Percentiles rank a stretch among this genome's conserved stretches.
These are phyloP conservation scores for Okapia johnstoni DNA, from an alignment of 2,113 vertebrate species.

Conservation along the genomic window DNA sequence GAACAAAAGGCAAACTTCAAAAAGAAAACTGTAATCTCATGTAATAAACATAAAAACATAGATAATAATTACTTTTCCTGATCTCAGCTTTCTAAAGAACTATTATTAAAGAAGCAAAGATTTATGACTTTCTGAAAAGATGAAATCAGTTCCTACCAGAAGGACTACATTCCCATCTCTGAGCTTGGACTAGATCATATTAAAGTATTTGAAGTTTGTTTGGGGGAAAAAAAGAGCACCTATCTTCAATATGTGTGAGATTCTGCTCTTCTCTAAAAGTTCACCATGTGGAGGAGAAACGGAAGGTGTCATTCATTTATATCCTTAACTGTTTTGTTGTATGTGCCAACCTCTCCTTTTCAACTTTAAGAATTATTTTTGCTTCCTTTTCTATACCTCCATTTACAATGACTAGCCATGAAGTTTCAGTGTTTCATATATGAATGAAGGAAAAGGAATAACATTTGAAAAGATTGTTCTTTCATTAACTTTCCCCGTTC, in stretches of 20 bases:
- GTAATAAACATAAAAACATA: background rate
- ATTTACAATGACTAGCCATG: background rate
- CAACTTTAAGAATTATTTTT: background rate
- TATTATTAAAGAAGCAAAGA: conserved; percentile 24
- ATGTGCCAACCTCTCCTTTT: background rate
- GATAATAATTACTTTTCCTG: background rate
- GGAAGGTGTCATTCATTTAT: background rate
- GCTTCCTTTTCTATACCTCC: background rate
- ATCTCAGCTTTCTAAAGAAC: background rate
- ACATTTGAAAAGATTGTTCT: background rate
- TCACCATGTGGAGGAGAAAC: background rate
- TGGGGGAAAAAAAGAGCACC: background rate
- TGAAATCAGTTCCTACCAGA: background rate
- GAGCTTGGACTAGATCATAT: background rate
- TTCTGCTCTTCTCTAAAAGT: background rate
- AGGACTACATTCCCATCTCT: background rate
- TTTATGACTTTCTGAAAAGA: conserved; percentile 12
- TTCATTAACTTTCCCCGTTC: conserved; percentile 38
- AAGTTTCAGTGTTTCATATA: background rate
- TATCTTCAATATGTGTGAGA: background rate
- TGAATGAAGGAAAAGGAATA: background rate
- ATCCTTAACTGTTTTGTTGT: background rate
- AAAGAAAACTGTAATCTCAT: background rate
- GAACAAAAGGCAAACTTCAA: background rate
- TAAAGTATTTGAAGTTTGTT: conserved; percentile 29